A percentile compares a stretch with the other conserved stretches of the same genome.
Conservation (phyloP, 1,140 invertebrate species). For the Brachionus paranguensis region DNA sequence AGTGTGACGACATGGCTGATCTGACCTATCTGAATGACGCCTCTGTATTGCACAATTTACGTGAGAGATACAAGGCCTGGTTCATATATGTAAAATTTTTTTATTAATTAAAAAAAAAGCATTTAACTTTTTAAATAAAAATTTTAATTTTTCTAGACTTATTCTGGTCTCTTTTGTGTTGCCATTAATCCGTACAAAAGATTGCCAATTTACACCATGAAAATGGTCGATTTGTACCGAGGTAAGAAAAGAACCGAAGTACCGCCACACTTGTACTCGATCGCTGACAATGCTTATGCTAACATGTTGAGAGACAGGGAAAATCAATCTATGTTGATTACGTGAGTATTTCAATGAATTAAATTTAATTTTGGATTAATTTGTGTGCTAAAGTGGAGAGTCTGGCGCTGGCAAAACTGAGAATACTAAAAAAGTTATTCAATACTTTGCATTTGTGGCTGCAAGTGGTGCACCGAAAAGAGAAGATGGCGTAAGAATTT, state of each 20-base stretch:
- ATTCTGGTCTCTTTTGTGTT: slow-evolving; percentile 99
- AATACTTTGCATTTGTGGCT: slow-evolving; percentile 63
- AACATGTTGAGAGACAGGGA: slow-evolving; percentile 74
- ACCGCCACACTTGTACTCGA: slow-evolving; percentile 98
- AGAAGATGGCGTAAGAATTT: slow-evolving; percentile 5
- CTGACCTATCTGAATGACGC: slow-evolving; percentile 99
- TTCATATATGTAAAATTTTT: slow-evolving; percentile 87
- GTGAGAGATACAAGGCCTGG: slow-evolving; percentile 90
- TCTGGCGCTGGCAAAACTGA: slow-evolving; percentile 65
- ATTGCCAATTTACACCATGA: slow-evolving; percentile 93
- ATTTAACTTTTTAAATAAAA: background rate
- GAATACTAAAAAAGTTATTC: slow-evolving; percentile 66
- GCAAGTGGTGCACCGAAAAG: slow-evolving; percentile 44
- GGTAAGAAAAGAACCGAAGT: slow-evolving; percentile 98
- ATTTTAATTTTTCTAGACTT: slow-evolving; percentile 67
- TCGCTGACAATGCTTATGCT: slow-evolving; percentile 98
- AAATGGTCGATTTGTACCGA: slow-evolving; percentile 92
- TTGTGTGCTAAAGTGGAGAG: slow-evolving; percentile 56
- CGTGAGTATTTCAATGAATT: slow-evolving; percentile 59
- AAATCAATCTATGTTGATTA: slow-evolving; percentile 48
- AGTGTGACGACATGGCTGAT: slow-evolving; percentile 98
- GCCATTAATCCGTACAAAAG: slow-evolving; percentile 99
- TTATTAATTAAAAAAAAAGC: background rate
- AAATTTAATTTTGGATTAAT: background rate
- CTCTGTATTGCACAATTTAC: slow-evolving; percentile 96